Conservation (phyloP, 2,888 invertebrate genomes). For the Falcaria lacertinaria region DNA sequence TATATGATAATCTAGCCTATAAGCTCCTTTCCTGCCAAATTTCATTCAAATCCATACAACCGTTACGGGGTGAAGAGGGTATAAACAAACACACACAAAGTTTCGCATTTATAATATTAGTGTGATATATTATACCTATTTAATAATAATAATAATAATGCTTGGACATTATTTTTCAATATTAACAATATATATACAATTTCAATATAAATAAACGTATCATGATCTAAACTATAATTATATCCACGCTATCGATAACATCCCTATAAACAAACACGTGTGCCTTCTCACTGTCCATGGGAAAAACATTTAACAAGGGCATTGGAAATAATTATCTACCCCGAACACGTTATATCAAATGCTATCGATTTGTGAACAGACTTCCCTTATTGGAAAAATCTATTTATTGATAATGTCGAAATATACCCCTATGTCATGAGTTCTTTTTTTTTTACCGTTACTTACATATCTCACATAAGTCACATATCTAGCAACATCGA, state of each 20-base stretch:
- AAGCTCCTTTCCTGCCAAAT: too few relatives aligned
- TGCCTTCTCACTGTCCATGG: slow-evolving; percentile 42
- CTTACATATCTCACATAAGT: too few relatives aligned
- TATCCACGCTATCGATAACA: neutral
- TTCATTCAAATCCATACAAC: too few relatives aligned
- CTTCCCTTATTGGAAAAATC: neutral
- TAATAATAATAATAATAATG: too few relatives aligned
- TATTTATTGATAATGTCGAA: neutral
- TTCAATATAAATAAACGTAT: neutral
- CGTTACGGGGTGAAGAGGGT: too few relatives aligned
- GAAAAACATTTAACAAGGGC: slow-evolving; percentile 69
- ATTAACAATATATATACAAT: neutral
- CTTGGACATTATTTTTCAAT: too few relatives aligned
- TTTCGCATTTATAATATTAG: too few relatives aligned
- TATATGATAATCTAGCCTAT: too few relatives aligned
- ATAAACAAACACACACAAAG: too few relatives aligned
- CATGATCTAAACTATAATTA: slow-evolving; percentile 5
- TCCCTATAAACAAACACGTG: slow-evolving; percentile 27
- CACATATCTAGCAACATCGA: too few relatives aligned
- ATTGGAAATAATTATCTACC: slow-evolving; percentile 65
- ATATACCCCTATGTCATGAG: neutral
- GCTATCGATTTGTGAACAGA: slow-evolving; percentile 31
- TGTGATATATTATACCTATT: too few relatives aligned
- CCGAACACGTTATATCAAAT: slow-evolving; percentile 21
- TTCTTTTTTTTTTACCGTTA: too few relatives aligned